These are phyloP conservation scores for Leptothorax acervorum DNA, from an alignment of 2,888 invertebrate genomes.

Conservation along the genomic window DNA sequence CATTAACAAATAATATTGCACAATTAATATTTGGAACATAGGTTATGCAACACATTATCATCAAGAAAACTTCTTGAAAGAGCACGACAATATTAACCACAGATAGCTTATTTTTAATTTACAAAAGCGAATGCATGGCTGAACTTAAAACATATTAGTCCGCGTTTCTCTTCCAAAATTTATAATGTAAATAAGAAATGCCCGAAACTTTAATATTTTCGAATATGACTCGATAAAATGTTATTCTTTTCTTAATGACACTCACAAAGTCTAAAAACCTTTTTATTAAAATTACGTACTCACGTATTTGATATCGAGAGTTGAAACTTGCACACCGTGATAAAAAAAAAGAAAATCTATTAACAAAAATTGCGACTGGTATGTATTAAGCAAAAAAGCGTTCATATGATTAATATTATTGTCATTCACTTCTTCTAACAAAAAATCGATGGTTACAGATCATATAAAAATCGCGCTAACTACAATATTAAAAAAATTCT, in stretches of 20 bases:
- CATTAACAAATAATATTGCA: neutral
- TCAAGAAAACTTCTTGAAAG: neutral
- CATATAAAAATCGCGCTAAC: neutral
- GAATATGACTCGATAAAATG: neutral
- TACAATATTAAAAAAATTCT: neutral
- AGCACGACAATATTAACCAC: neutral
- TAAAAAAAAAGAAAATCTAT: neutral
- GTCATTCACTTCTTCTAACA: neutral
- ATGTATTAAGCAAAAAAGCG: conserved; percentile 15
- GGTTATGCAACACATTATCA: neutral
- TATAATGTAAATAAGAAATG: neutral
- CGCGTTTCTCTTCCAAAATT: neutral
- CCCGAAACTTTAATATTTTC: neutral
- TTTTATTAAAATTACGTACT: neutral
- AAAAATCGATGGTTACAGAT: neutral
- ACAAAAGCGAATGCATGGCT: neutral
- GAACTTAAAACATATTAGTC: conserved; percentile 13
- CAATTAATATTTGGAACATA: neutral
- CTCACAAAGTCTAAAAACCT: neutral
- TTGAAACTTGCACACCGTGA: neutral
- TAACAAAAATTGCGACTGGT: neutral
- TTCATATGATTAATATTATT: conserved; percentile 23
- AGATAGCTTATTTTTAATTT: neutral
- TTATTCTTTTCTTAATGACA: neutral
- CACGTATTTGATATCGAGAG: neutral